Conservation (phyloP, 92 coral and sea anemone species). For the Parazoanthus atlanticus region DNA sequence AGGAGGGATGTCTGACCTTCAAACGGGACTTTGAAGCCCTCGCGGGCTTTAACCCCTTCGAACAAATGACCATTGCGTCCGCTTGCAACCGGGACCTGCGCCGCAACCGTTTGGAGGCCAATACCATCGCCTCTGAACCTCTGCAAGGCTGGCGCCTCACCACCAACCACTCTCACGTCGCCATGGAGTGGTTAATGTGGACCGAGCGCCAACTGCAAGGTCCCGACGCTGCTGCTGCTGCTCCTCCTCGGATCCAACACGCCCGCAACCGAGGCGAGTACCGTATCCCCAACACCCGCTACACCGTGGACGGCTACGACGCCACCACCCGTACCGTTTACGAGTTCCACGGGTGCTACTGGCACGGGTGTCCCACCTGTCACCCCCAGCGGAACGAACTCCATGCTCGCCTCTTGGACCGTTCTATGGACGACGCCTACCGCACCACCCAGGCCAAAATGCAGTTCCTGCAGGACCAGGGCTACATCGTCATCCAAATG, state of each 20-base stretch:
- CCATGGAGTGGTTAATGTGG: not conserved
- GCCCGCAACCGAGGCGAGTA: not conserved
- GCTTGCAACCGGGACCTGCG: slow-evolving; percentile 2
- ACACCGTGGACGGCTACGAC: no score
- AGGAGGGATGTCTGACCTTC: no score
- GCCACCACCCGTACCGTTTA: not conserved
- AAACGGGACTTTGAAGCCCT: slow-evolving; percentile 29
- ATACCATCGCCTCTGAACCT: no score
- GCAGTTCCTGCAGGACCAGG: no score
- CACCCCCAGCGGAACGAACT: no score
- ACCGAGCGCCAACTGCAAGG: not conserved
- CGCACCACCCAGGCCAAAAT: slow-evolving; percentile 3
- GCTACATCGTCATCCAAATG: not conserved
- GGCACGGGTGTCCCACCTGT: no score
- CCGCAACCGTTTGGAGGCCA: not conserved
- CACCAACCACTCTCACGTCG: not conserved
- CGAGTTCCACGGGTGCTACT: not conserved
- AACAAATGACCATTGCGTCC: slow-evolving; percentile 29
- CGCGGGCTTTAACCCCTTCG: slow-evolving; percentile 24
- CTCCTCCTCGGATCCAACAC: not conserved
- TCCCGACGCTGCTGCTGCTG: not conserved
- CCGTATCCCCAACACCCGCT: not conserved
- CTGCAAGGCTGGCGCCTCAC: no score
- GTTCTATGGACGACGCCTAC: not conserved
- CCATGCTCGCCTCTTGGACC: not conserved